phyloP scores from a whole-genome alignment of 2,797 vertebrate genomes.

The Coregonus sp. region DNA sequence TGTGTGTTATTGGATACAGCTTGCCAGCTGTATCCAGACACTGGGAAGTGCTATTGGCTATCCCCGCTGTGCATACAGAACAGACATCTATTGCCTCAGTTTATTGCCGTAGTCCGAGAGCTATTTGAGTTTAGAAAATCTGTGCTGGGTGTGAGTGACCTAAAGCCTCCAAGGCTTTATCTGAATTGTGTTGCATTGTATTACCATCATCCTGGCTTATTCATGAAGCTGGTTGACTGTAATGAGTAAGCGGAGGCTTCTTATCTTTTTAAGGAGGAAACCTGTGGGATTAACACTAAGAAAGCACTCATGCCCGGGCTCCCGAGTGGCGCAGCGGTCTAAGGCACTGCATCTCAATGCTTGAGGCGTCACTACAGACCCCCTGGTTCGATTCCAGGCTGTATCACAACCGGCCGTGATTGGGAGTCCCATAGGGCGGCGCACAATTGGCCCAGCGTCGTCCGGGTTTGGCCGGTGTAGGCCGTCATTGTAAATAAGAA shows the following conservation, averaged over 20 bases:
- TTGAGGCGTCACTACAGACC: no score
- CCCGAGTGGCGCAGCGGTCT: no score
- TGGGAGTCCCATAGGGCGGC: no score
- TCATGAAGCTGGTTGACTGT: not conserved
- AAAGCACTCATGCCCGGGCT: not conserved
- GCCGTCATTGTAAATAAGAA: no score
- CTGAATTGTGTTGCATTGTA: slow-evolving; percentile 43
- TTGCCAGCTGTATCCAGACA: not conserved
- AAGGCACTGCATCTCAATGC: no score
- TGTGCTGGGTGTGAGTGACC: slow-evolving; percentile 40
- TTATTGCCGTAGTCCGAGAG: slow-evolving; percentile 9
- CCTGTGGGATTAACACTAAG: slow-evolving; percentile 31
- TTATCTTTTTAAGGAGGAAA: slow-evolving; percentile 25
- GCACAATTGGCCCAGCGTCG: no score
- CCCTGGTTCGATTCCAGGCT: no score
- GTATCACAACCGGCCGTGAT: no score
- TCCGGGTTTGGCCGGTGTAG: no score
- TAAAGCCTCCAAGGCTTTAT: not conserved
- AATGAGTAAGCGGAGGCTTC: no score
- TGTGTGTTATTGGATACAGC: slow-evolving; percentile 26
- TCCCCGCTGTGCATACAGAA: slow-evolving; percentile 2
- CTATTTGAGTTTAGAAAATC: slow-evolving; percentile 45
- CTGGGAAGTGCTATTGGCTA: slow-evolving; percentile 29
- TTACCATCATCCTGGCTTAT: slow-evolving; percentile 54
- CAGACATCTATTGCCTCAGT: slow-evolving; percentile 18